These are phyloP conservation scores for Neodon shergylaensis DNA, from an alignment of 2,113 vertebrate genomes.

Conservation along the genomic window DNA sequence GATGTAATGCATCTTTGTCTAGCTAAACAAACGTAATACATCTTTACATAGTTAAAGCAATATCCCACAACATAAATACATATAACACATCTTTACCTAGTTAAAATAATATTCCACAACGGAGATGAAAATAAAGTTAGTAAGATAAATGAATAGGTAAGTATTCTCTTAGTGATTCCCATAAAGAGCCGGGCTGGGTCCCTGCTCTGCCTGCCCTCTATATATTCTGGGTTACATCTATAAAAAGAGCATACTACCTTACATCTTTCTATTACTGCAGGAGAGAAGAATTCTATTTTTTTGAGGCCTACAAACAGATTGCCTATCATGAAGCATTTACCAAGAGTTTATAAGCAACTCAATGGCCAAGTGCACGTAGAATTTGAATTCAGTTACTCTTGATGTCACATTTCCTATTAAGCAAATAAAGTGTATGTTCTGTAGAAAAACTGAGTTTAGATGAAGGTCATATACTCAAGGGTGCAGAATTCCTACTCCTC, in stretches of 20 bases:
- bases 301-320: no score
- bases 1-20: neutral
- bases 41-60: neutral
- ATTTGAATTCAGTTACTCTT: neutral
- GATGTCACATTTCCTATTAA: neutral
- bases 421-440: neutral
- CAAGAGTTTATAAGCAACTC: neutral
- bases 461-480: no score
- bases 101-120: neutral
- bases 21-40: neutral
- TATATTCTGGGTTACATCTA: neutral
- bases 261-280: neutral
- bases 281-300: neutral
- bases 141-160: neutral
- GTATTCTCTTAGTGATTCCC: neutral
- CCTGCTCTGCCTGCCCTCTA: neutral
- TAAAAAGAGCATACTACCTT: neutral
- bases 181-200: no score
- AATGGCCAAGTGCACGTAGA: neutral
- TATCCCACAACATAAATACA: neutral
- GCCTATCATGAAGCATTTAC: neutral
- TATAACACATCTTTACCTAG: neutral
- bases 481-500: neutral
- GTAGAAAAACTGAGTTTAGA: neutral
- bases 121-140: neutral